Evolutionary conservation across 2,888 invertebrate genomes (phyloP), one percentile per base, ranked within the genome.

Genomic region (Mythimna lalbum): DNA sequence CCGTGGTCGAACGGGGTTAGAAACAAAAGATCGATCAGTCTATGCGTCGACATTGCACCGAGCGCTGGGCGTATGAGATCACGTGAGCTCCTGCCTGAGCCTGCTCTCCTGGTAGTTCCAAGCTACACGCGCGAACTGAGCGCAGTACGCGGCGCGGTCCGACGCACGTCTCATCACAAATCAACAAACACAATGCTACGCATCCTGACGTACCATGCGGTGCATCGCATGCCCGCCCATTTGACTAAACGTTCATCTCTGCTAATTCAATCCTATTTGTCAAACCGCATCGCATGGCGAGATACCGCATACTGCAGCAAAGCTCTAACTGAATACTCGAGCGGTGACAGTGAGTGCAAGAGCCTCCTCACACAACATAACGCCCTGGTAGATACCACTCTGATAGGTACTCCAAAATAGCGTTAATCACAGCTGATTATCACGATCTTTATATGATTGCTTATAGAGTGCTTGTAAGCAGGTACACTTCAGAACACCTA

Each of bases 1-100:
- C 71, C 80, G 80, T 78, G 75, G 71, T 79, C 70, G 64, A 73
- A 79, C 80, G 69, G 81, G 73, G 70, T 64, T 69, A 64, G 21
- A 84, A 81, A 86, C 88, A 66, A 73, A 78, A 78, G 73, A 80
- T 73, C 88, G 89, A 89, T 93, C 93, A 94, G 93, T 93, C 91
- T 90, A 89, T 90, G 87, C 88, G 81, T 85, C 80, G 86, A 88
- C 74, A 78, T 69, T 87, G 87, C 86, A 87, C 88, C 85, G 86
- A 88, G 88, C 87, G 87, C 85, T 84, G 83, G 86, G 78, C 78
- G 63, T 79, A 78, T 91, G 93, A 93, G 93, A 93, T 93, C 93
- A 92, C 87, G 88, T 80, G 87, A 86, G 87, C 89, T 86, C 84
- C 81, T 73, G 63, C 72, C 60, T 68, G 75, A 23, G 66, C 53